Conservation (phyloP, 2,888 invertebrate species). For the Coronaproctus castanopsis region DNA sequence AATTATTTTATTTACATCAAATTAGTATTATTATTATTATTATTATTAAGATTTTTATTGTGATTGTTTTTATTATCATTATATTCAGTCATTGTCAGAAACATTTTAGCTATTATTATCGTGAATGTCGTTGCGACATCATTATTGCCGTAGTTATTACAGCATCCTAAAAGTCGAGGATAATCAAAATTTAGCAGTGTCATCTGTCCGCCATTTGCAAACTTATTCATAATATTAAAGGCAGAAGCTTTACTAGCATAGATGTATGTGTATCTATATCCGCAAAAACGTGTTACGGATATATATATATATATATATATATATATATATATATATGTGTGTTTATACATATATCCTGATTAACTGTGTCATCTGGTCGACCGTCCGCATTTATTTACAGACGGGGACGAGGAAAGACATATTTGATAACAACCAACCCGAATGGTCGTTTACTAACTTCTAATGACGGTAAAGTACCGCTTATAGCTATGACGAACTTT, state of each 20-base stretch:
- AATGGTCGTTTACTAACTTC: background rate
- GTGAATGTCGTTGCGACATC: no score
- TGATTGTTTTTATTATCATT: no score
- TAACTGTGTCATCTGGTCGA: background rate
- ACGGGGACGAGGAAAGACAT: no score
- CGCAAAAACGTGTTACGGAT: background rate
- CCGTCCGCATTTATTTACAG: background rate
- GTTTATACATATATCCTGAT: background rate
- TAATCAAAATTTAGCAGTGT: background rate
- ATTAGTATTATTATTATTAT: no score
- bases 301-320: background rate
- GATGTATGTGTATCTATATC: background rate
- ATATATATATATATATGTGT: background rate
- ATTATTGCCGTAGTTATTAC: no score
- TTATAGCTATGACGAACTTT: background rate
- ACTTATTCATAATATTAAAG: background rate
- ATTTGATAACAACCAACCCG: background rate
- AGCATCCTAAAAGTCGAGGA: no score
- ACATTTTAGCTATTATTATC: no score
- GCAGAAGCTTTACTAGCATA: background rate
- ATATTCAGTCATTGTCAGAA: no score
- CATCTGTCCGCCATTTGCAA: background rate
- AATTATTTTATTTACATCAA: no score
- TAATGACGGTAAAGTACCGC: background rate
- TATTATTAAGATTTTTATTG: no score